These are phyloP conservation scores for Synergus itoensis DNA, from an alignment of 2,888 invertebrate species.

Conservation along the genomic window DNA sequence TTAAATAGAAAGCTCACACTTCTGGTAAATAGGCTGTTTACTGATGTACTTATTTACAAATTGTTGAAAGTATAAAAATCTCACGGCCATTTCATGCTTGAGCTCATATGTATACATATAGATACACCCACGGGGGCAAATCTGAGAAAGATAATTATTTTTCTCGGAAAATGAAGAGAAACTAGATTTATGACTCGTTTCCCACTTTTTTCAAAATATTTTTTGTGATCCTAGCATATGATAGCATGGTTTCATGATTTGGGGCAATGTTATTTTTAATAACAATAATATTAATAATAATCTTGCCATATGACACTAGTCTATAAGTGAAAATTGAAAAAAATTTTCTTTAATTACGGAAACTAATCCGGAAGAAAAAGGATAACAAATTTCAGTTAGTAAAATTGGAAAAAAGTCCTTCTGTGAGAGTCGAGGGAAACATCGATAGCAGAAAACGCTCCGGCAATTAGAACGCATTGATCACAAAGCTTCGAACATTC, in stretches of 20 bases:
- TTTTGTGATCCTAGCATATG: no score
- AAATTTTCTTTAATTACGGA: background rate
- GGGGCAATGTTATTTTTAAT: no score
- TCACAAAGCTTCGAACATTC: background rate
- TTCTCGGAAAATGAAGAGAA: background rate
- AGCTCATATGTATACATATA: background rate
- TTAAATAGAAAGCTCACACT: constrained; percentile 17
- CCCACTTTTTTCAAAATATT: background rate
- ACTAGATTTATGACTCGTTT: background rate
- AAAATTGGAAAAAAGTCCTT: background rate
- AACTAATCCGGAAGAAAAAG: background rate
- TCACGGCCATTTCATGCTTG: background rate
- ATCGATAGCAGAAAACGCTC: background rate
- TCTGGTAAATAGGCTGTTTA: background rate
- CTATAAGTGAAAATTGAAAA: background rate
- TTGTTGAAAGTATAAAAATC: background rate
- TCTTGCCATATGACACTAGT: background rate
- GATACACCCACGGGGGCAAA: no score
- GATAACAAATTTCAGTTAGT: background rate
- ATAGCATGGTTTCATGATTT: no score
- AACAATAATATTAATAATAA: no score
- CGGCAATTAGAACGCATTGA: background rate
- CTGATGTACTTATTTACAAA: background rate
- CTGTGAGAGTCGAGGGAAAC: background rate
- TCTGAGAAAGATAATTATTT: no score